Evolutionary conservation across 1,140 invertebrate genomes (phyloP), one percentile per base, ranked within the genome.

Genomic region (Drosophila subpulchrella): DNA sequence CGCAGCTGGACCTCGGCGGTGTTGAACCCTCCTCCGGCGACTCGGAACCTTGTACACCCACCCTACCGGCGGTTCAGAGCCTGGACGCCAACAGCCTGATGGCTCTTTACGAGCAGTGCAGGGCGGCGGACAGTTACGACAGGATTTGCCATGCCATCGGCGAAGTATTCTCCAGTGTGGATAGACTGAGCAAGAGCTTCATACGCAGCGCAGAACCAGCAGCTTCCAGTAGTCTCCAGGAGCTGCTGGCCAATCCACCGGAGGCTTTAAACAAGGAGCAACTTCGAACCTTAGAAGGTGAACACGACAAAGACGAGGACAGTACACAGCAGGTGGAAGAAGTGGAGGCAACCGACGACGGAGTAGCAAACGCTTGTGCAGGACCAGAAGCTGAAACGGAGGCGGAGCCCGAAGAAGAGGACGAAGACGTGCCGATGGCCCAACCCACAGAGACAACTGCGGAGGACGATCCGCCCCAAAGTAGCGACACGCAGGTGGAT

Each of bases 251-350:
- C 12, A 86, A 86, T 44, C 54, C 78, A 5, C 61, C 65, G 0
- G 67, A 46, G 48, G 66, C 82, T 39, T 89, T 95, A 20, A 94
- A 95, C 75, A 95, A 96, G 92, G 95, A 96, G 93, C 94, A 95
- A 76, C 93, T 95, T 58, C 92, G 95, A 56, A 94, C 94, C 15
- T 90, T 96, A 30, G 96, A 97, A 91, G 95, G 95, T 46, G 97
- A 98, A 91, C 94, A 95, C 67, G 97, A 98, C 75, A 97, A 97
- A 91, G 96, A 97, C 92, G 94, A 96, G 74, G 96, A 97, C 85
- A 95, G 95, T 72, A 91, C 83, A 5, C 76, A 78, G 11, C 56
- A 70, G 4, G 62, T 42, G 17, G 70, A 92, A 34, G 90, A 91
- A 13, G 93, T 27, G 91, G 92, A 34, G 48, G 48, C 17, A 44